A percentile compares a stretch with the other conserved stretches of the same genome.
Evolutionary conservation across 1,140 invertebrate species (phyloP).

Genomic region (Bombus pyrosoma): DNA sequence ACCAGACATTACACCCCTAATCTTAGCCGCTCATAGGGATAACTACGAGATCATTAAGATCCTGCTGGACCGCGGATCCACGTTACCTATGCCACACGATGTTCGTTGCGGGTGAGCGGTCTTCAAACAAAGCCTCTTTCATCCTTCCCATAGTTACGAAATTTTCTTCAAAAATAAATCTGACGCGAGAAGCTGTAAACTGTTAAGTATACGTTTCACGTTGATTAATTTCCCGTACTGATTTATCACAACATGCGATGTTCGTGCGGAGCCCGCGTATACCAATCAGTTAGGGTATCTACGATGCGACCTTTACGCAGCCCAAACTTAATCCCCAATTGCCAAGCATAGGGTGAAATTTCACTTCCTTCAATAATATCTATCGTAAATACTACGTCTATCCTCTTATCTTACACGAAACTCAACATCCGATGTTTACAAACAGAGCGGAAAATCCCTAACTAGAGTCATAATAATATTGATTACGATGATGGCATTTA

Average conservation of each 20-base stretch:
- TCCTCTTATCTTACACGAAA: neutral
- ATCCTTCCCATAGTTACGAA: neutral
- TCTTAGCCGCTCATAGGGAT: constrained; percentile 97
- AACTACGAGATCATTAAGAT: constrained; percentile 99
- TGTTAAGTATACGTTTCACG: constrained; percentile 7
- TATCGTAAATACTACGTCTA: neutral
- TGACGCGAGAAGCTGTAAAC: neutral
- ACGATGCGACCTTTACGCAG: neutral
- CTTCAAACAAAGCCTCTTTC: too few relatives aligned
- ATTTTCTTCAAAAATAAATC: neutral
- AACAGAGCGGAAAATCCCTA: too few relatives aligned
- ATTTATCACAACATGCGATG: constrained; percentile 24
- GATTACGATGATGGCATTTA: neutral
- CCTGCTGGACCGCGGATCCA: constrained; percentile 94
- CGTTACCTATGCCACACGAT: constrained; percentile 95
- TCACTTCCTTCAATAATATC: constrained; percentile 21
- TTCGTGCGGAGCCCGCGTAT: neutral
- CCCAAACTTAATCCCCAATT: neutral
- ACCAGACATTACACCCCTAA: constrained; percentile 97
- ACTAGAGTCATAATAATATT: neutral
- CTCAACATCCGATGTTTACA: too few relatives aligned
- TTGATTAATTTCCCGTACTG: constrained; percentile 42
- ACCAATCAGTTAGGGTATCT: constrained; percentile 49
- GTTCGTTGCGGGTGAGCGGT: constrained; percentile 85
- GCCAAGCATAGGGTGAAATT: constrained; percentile 14